Evolutionary conservation across 2,113 vertebrate genomes (phyloP), one percentile per base, ranked within the genome.

Genomic region (Monopterus albus): DNA sequence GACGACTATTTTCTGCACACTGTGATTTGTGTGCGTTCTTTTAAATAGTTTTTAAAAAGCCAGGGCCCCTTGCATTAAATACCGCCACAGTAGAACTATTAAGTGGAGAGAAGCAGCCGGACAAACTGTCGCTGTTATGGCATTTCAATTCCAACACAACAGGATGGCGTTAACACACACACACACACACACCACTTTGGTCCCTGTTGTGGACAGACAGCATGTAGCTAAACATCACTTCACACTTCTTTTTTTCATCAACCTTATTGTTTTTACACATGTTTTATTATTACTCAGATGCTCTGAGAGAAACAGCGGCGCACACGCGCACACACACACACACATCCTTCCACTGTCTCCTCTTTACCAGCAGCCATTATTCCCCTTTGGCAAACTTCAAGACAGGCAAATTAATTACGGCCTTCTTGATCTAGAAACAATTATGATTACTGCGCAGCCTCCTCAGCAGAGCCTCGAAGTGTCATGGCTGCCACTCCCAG

Each of bases 391-490:
- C 21, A 12, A 88, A 86, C 84, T 86, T 89, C 85, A 85, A 91
- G 84, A 89, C 82, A 60, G 60, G 72, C 21, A 83, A 89, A 91
- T 89, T 91, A 89, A 91, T 88, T 88, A 80, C 14, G 87, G 76
- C 79, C 73, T 87, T 80, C 82, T 91, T 91, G 76, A 91, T 90
- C 87, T 88, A 71, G 85, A 89, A 89, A 88, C 89, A 88, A 89
- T 91, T 88, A 84, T 75, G 72, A 84, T 89, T 86, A 72, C 73
- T 67, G 71, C 79, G 5, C 33, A 47, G 75, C 75, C 71, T 85
- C 75, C 82, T 89, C 72, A 17, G 68, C 67, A 3, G 64, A 79
- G 75, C 80, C 78, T 90, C 80, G 68, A 86, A 85, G 82, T 83
- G 86, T 79, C 79, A 84, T 65, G 72, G 76, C 73, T 79, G 83